phyloP scores from a whole-genome alignment of 2,888 invertebrate genomes.

The Leucania comma region DNA sequence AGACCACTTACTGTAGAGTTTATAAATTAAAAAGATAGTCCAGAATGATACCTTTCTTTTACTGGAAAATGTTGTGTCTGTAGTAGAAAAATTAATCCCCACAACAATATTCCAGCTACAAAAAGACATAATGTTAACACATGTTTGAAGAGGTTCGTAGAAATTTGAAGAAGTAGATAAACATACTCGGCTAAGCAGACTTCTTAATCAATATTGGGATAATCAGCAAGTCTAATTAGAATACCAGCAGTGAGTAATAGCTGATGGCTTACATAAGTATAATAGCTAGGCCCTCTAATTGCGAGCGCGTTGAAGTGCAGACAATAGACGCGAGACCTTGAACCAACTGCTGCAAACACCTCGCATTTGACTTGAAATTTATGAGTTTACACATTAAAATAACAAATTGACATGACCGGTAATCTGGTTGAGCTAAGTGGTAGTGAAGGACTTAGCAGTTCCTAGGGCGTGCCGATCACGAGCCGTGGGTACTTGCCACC shows the following conservation, averaged over 20 bases:
- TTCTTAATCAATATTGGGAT: slow-evolving; percentile 25
- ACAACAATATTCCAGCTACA: neutral
- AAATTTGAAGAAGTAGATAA: slow-evolving; percentile 7
- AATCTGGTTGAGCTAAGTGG: slow-evolving; percentile 80
- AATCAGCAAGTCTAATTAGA: slow-evolving; percentile 67
- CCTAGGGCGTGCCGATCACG: slow-evolving; percentile 87
- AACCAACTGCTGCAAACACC: slow-evolving; percentile 73
- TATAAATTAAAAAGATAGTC: neutral
- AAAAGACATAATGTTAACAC: neutral
- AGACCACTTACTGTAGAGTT: neutral
- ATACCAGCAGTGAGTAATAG: slow-evolving; percentile 62
- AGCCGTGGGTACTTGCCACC: slow-evolving; percentile 70
- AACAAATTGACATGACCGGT: slow-evolving; percentile 83
- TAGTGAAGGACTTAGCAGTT: slow-evolving; percentile 81
- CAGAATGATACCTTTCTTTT: neutral
- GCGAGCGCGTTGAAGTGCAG: slow-evolving; percentile 73
- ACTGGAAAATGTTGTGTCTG: neutral
- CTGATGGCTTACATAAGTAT: slow-evolving; percentile 65
- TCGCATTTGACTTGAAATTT: slow-evolving; percentile 76
- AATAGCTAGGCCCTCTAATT: slow-evolving; percentile 77
- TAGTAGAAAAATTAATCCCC: neutral
- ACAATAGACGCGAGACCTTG: slow-evolving; percentile 81
- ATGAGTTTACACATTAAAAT: slow-evolving; percentile 82
- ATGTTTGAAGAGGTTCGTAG: neutral
- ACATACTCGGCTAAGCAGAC: slow-evolving; percentile 19